A percentile compares a stretch with the other conserved stretches of the same genome.
Evolutionary conservation across 2,113 vertebrate species (phyloP).

Genomic region (Phylloscopus trochilus): DNA sequence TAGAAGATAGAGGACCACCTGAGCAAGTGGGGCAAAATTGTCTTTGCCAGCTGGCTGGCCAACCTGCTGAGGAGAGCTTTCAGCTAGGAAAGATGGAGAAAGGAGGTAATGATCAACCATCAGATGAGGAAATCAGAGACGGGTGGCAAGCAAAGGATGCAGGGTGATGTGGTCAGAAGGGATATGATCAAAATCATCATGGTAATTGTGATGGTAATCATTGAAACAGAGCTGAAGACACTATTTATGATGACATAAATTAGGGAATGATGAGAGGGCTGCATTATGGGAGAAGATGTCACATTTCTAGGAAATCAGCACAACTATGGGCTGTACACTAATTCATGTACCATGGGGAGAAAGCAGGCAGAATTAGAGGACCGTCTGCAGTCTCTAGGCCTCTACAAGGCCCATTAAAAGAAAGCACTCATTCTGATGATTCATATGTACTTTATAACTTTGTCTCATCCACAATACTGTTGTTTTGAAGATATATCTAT

Average conservation of each 20-base stretch:
- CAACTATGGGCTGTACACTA: not conserved
- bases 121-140: not conserved
- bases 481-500: not conserved
- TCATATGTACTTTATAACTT: slow-evolving; percentile 23
- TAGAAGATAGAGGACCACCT: not conserved
- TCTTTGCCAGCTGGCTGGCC: not conserved
- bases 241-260: not conserved
- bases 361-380: not conserved
- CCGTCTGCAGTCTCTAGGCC: not conserved
- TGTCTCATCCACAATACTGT: not conserved
- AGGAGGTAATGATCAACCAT: not conserved
- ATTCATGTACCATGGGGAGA: not conserved
- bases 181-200: not conserved
- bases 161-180: not conserved
- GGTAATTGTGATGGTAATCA: not conserved
- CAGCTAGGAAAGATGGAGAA: not conserved
- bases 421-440: slow-evolving; percentile 12
- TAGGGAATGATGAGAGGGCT: not conserved
- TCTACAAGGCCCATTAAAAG: not conserved
- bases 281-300: not conserved
- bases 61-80: not conserved
- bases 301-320: not conserved
- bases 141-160: not conserved
- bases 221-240: not conserved
- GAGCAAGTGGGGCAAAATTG: not conserved